Evolutionary conservation across 1,140 invertebrate species (phyloP).

Genomic region (Thrips palmi): DNA sequence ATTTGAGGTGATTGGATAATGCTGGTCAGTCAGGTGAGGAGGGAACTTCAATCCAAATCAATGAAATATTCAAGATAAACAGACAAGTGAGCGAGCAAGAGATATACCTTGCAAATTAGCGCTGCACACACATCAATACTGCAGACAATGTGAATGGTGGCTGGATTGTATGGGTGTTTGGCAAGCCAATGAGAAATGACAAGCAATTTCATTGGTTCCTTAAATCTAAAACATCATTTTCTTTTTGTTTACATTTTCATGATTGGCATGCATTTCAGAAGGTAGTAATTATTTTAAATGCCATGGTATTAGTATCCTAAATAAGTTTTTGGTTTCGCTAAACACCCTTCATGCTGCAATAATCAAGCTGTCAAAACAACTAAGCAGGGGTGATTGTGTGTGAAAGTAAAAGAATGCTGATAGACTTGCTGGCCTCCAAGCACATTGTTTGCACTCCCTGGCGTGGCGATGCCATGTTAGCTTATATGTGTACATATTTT

Average conservation of each 20-base stretch:
- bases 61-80: too few relatives aligned
- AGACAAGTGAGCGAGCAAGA: too few relatives aligned
- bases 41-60: too few relatives aligned
- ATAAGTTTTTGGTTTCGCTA: constrained; percentile 8
- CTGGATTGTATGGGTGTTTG: constrained; percentile 6
- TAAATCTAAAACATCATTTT: constrained; percentile 1
- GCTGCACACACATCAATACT: too few relatives aligned
- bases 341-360: too few relatives aligned
- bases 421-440: constrained; percentile 19
- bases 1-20: too few relatives aligned
- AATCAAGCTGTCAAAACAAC: too few relatives aligned
- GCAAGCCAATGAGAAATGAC: neutral
- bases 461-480: constrained; percentile 9
- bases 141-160: constrained; percentile 19
- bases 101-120: too few relatives aligned
- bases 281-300: constrained; percentile 9
- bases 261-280: constrained; percentile 6
- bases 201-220: neutral
- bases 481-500: constrained; percentile 7
- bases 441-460: constrained; percentile 23
- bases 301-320: neutral
- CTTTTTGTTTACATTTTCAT: constrained; percentile 2
- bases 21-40: too few relatives aligned
- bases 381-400: neutral
- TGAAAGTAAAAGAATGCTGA: neutral